Evolutionary conservation across 1,140 invertebrate species (phyloP).

Genomic region (Stegodyphus dumicola): DNA sequence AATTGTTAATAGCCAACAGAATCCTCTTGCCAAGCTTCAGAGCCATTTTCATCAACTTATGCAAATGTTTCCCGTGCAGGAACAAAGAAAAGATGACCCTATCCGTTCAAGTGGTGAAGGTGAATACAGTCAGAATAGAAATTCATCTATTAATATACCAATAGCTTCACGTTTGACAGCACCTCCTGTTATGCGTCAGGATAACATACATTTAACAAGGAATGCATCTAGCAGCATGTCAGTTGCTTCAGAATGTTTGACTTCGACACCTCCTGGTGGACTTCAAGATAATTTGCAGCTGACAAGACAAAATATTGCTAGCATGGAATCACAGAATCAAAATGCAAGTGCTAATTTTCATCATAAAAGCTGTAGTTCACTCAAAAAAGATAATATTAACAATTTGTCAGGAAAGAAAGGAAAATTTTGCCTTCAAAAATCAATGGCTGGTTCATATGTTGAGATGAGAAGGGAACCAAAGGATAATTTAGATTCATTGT

Average conservation of each 20-base stretch:
- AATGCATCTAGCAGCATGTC: no score
- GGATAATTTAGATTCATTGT: constrained; percentile 28
- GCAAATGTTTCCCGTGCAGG: not conserved
- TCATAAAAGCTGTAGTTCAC: not conserved
- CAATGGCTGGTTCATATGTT: not conserved
- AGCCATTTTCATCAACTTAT: constrained; percentile 7
- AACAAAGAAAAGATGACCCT: constrained; percentile 23
- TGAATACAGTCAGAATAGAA: constrained; percentile 7
- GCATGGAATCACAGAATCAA: constrained; percentile 34
- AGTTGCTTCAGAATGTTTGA: no score
- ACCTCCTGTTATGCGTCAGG: not conserved
- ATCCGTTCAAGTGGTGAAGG: constrained; percentile 45
- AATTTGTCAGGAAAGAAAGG: constrained; percentile 41
- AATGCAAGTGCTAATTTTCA: constrained; percentile 10
- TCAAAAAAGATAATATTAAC: constrained; percentile 51
- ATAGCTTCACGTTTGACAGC: not conserved
- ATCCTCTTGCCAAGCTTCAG: not conserved
- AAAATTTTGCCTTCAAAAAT: constrained; percentile 20
- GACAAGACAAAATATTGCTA: constrained; percentile 35
- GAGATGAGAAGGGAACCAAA: not conserved
- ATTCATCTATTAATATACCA: not conserved
- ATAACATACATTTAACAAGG: no score
- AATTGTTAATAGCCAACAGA: not conserved
- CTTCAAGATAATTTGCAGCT: constrained; percentile 31
- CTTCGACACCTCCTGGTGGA: not conserved